These are phyloP conservation scores for Lipophrys pholis DNA, from an alignment of 2,113 vertebrate species.

Conservation along the genomic window DNA sequence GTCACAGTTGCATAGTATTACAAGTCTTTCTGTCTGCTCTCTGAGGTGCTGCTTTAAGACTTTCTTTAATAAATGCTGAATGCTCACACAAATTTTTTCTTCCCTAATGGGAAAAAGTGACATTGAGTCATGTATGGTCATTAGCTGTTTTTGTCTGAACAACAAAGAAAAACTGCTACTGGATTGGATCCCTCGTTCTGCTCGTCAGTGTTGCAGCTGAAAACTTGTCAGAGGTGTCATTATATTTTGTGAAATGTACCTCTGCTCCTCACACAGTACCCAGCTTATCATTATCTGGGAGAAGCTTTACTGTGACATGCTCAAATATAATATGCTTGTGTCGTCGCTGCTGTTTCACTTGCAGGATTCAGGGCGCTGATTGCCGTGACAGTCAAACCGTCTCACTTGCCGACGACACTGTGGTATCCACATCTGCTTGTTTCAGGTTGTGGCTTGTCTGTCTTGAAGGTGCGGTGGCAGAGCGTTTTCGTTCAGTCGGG, in stretches of 20 bases:
- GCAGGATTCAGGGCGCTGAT: too few species aligned
- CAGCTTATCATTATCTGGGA: too few species aligned
- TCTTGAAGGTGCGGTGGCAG: too few species aligned
- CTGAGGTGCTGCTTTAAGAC: background rate
- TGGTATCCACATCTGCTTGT: too few species aligned
- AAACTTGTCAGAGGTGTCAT: background rate
- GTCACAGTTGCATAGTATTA: background rate
- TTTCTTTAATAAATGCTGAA: background rate
- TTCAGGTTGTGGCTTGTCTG: too few species aligned
- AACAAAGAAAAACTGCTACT: background rate
- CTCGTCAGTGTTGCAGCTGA: background rate
- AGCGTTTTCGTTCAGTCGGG: too few species aligned
- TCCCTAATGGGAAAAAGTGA: background rate
- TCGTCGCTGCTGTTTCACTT: background rate
- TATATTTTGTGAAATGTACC: background rate
- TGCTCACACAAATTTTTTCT: background rate
- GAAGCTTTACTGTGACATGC: background rate
- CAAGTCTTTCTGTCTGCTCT: too few species aligned
- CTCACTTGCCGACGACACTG: too few species aligned
- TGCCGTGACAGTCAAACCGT: too few species aligned
- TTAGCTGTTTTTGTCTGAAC: background rate
- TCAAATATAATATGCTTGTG: conserved; percentile 1
- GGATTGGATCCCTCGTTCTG: background rate
- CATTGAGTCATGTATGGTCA: background rate
- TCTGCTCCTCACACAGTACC: too few species aligned